Conservation (phyloP, 1,140 invertebrate species). For the Drosophila teissieri region DNA sequence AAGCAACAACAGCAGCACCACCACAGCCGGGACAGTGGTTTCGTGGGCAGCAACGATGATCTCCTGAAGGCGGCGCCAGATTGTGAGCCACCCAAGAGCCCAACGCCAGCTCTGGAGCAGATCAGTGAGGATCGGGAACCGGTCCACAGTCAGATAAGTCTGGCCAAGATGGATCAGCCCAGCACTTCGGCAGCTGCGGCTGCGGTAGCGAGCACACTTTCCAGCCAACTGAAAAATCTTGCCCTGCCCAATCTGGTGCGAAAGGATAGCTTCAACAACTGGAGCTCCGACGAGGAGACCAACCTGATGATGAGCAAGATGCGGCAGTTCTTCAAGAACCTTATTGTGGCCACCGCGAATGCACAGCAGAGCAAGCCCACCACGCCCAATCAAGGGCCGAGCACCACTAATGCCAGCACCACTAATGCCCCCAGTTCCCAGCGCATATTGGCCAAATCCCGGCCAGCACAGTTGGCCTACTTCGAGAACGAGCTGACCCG, state of each 20-base stretch:
- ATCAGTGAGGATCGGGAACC: constrained; percentile 83
- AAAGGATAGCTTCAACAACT: constrained; percentile 96
- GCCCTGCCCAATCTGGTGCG: constrained; percentile 85
- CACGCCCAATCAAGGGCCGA: constrained; percentile 85
- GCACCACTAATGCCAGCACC: constrained; percentile 17
- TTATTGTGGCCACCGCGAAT: constrained; percentile 89
- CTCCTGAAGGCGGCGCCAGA: constrained; percentile 89
- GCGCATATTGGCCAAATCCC: constrained; percentile 62
- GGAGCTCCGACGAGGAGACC: constrained; percentile 96
- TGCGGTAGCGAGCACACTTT: not conserved
- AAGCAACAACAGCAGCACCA: constrained; percentile 85
- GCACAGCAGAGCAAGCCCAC: constrained; percentile 85
- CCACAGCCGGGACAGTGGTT: constrained; percentile 93
- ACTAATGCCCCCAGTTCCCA: constrained; percentile 86
- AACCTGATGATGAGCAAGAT: constrained; percentile 98
- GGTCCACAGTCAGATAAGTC: constrained; percentile 28
- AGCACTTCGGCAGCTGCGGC: constrained; percentile 44
- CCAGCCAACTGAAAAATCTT: constrained; percentile 30
- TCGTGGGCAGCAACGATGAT: constrained; percentile 94
- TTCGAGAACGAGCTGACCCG: constrained; percentile 95
- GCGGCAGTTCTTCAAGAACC: constrained; percentile 95
- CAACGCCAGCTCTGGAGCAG: constrained; percentile 65
- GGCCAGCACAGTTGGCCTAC: constrained; percentile 93
- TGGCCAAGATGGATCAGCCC: constrained; percentile 71
- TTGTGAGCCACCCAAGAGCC: constrained; percentile 80